These are phyloP conservation scores for Buphagus erythrorhynchus DNA, from an alignment of 2,797 vertebrate genomes.

Conservation along the genomic window DNA sequence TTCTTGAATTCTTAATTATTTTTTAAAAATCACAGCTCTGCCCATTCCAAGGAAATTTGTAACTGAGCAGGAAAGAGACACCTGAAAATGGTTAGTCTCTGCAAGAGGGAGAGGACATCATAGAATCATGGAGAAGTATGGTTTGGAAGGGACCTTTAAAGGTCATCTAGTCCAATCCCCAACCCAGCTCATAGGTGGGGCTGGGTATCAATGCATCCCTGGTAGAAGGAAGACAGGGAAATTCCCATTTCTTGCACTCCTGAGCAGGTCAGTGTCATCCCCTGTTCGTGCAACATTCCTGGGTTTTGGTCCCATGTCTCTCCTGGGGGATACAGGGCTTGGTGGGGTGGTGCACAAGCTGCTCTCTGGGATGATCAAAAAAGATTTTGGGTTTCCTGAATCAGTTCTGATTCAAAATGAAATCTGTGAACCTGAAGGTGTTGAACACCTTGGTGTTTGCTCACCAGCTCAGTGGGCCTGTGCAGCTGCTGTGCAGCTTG, in stretches of 20 bases:
- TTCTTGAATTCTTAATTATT: neutral
- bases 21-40: neutral
- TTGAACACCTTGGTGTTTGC: neutral
- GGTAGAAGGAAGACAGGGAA: neutral
- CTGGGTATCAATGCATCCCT: neutral
- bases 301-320: accelerated
- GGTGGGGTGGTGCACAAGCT: neutral
- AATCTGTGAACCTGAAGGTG: neutral
- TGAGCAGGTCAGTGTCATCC: neutral
- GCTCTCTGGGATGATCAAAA: neutral
- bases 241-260: neutral
- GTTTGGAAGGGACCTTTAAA: neutral
- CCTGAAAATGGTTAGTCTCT: neutral
- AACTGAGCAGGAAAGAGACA: neutral
- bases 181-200: neutral
- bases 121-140: neutral
- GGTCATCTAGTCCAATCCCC: neutral
- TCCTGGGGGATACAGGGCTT: accelerated
- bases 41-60: neutral
- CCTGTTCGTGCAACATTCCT: accelerated
- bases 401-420: neutral
- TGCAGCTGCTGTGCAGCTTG: neutral
- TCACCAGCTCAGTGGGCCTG: neutral
- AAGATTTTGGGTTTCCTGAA: neutral
- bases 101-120: neutral